A percentile compares a stretch with the other conserved stretches of the same genome.
Evolutionary conservation across 2,797 vertebrate genomes (phyloP).

Genomic region (Semaprochilodus insignis): DNA sequence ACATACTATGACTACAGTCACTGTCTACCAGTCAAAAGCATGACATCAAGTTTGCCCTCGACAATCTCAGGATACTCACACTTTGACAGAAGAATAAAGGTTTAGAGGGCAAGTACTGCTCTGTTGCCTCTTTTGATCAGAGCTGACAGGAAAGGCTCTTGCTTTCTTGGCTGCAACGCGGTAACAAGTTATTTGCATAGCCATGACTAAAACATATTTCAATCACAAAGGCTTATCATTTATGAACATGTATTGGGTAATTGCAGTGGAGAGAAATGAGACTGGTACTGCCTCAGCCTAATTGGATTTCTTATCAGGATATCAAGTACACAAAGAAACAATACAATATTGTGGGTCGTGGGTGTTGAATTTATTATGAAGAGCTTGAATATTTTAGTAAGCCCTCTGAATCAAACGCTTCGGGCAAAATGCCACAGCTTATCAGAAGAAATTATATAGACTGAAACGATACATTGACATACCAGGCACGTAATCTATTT

Average conservation of each 20-base stretch:
- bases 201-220: constrained; percentile 66
- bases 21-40: constrained; percentile 45
- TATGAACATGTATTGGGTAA: constrained; percentile 69
- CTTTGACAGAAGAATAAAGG: constrained; percentile 51
- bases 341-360: constrained; percentile 39
- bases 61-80: constrained; percentile 50
- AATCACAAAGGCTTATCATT: constrained; percentile 70
- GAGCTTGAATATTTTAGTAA: constrained; percentile 53
- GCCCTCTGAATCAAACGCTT: constrained; percentile 47
- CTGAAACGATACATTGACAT: neutral
- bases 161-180: constrained; percentile 35
- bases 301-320: constrained; percentile 79
- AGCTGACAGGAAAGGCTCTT: constrained; percentile 60
- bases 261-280: constrained; percentile 67
- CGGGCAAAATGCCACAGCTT: constrained; percentile 13
- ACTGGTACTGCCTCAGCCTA: constrained; percentile 63
- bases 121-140: constrained; percentile 58
- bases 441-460: constrained; percentile 5
- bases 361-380: constrained; percentile 39
- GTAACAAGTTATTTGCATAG: constrained; percentile 76
- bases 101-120: constrained; percentile 50
- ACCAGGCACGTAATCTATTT: constrained; percentile 1
- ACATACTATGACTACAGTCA: constrained; percentile 31
- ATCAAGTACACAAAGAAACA: constrained; percentile 64
- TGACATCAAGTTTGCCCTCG: constrained; percentile 51